Evolutionary conservation across 2,797 vertebrate genomes (phyloP), one percentile per base, ranked within the genome.

Genomic region (Danio kyathit): DNA sequence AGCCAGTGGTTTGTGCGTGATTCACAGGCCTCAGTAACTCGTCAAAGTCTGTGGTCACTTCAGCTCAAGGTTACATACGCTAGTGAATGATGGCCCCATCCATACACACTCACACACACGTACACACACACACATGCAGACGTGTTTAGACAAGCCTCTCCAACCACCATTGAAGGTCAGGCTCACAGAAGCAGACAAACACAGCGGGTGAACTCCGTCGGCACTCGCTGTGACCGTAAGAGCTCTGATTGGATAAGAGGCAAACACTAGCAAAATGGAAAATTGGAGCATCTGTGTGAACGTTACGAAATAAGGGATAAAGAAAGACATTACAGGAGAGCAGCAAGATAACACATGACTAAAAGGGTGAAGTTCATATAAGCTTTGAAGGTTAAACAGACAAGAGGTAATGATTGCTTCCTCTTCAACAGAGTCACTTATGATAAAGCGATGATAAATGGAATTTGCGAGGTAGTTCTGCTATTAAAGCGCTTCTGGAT

Each of bases 41-140:
- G 17, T 77, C 66, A 81, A 72, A n/a, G 57, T 64, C 54, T 61
- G 60, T 80, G 66, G 80, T 83, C 83, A 79, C 72, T 85, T 80
- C 6, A 59, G 75, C 82, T 74, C 75, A 84, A 86, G 82, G 83
- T 81, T 80, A 81, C 29, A 29, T 29, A n/a, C 60, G 21, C 54
- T 61, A n/a, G 51, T 61, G 80, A 85, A 46, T 74, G 66, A 79
- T 64, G 57, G 73, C 19, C 44, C 44, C 63, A 9, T 61, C 14
- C 19, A 54, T 17, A 52, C 63, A 19, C 63, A 13, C 57, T 61
- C 29, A 64, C 65, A 60, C 57, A 74, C 48, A 44, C 29, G 2
- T 57, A 74, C 48, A 44, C 29, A 6, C 19, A 78, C 71, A 73
- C 71, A 54, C 14, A 65, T 5, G 17, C 46, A 66, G 11, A 6